phyloP scores from a whole-genome alignment of 1,140 invertebrate species.

The Cydia strobilella region DNA sequence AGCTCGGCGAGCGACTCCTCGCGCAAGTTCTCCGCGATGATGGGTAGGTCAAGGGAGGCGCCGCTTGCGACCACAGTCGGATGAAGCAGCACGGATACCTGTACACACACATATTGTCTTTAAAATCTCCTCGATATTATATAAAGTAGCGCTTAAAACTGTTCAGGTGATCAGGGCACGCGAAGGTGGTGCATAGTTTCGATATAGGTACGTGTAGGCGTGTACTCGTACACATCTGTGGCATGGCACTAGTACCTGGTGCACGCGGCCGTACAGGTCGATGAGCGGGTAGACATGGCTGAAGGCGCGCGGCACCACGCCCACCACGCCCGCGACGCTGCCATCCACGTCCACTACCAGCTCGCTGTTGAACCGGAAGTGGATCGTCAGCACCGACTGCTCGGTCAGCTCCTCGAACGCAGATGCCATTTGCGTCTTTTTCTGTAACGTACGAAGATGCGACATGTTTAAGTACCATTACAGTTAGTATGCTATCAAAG shows the following conservation, averaged over 20 bases:
- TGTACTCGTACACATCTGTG: too few relatives aligned
- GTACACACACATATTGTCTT: conserved; percentile 33
- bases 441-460: conserved; percentile 42
- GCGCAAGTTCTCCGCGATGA: conserved; percentile 52
- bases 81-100: conserved; percentile 65
- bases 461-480: neutral
- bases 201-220: too few relatives aligned
- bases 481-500: neutral
- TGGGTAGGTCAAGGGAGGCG: conserved; percentile 58
- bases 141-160: too few relatives aligned
- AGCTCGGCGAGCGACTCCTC: conserved; percentile 53
- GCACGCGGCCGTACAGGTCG: conserved; percentile 61
- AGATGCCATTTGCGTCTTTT: conserved; percentile 40
- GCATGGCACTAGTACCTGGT: conserved; percentile 47
- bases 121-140: neutral
- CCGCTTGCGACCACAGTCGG: conserved; percentile 58
- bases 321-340: conserved; percentile 47
- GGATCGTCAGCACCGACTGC: conserved; percentile 59
- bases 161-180: too few relatives aligned
- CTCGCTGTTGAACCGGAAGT: conserved; percentile 61
- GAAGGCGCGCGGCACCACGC: conserved; percentile 45
- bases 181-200: too few relatives aligned
- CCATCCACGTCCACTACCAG: conserved; percentile 58
- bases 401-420: conserved; percentile 53
- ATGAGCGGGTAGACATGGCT: conserved; percentile 60